These are phyloP conservation scores for Catalaphyllia jardinei DNA, from an alignment of 64 coral and sea anemone genomes.

Conservation along the genomic window DNA sequence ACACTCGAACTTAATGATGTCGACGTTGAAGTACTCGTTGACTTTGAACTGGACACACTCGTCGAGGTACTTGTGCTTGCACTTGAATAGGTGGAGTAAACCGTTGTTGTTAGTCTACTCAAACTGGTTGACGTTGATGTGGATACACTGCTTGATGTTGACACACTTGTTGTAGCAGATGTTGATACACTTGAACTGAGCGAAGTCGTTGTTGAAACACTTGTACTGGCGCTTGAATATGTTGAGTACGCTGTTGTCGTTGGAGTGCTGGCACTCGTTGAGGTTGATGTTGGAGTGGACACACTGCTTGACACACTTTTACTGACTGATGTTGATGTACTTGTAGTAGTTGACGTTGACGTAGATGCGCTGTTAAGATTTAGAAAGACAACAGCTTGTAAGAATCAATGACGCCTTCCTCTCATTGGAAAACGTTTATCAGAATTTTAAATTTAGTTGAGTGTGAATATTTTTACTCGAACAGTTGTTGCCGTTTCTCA, in stretches of 20 bases:
- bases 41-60: neutral
- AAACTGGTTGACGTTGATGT: neutral
- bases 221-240: neutral
- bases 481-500: too few species aligned
- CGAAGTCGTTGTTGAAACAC: neutral
- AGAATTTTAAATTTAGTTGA: too few species aligned
- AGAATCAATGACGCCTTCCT: too few species aligned
- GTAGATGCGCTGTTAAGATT: neutral
- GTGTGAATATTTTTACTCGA: too few species aligned
- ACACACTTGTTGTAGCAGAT: constrained; percentile 11
- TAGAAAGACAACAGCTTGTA: too few species aligned
- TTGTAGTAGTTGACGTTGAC: constrained; percentile 21
- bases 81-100: neutral
- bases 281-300: neutral
- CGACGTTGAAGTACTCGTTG: neutral
- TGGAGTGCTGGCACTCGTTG: neutral
- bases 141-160: neutral
- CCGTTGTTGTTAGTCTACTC: neutral
- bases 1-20: neutral
- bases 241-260: constrained; percentile 21
- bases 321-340: neutral
- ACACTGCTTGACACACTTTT: constrained; percentile 14
- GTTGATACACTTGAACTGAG: neutral
- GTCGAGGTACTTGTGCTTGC: neutral
- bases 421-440: too few species aligned